Evolutionary conservation across 1,140 invertebrate genomes (phyloP).

Genomic region (Drosophila navojoa): DNA sequence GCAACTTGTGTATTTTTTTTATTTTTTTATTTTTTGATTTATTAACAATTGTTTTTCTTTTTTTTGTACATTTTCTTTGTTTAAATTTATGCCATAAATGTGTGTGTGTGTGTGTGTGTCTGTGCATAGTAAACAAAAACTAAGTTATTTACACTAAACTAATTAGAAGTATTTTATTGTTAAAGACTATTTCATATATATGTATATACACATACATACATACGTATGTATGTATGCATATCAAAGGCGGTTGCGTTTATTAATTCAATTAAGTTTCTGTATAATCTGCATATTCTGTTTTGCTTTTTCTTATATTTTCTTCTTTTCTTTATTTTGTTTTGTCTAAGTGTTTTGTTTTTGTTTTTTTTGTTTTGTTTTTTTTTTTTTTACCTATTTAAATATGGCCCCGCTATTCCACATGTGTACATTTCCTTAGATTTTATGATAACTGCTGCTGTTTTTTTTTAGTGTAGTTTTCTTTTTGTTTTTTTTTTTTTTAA

Average conservation of each 20-base stretch:
- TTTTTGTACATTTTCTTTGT: conserved; percentile 77
- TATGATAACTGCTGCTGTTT: conserved; percentile 70
- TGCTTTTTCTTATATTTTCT: conserved; percentile 43
- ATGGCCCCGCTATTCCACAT: conserved; percentile 84
- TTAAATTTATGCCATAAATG: conserved; percentile 71
- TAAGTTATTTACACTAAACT: conserved; percentile 75
- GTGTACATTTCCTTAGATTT: conserved; percentile 68
- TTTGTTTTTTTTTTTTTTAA: conserved; percentile 19
- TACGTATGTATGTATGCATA: conserved; percentile 53
- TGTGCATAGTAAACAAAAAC: conserved; percentile 76
- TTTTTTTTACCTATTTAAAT: conserved; percentile 80
- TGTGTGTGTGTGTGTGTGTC: conserved; percentile 47
- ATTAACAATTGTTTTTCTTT: conserved; percentile 63
- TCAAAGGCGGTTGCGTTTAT: conserved; percentile 75
- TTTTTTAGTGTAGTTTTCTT: conserved; percentile 24
- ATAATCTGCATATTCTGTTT: conserved; percentile 46
- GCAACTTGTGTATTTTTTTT: conserved; percentile 52
- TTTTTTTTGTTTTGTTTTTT: conserved; percentile 44
- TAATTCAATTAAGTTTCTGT: conserved; percentile 65
- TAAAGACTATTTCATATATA: conserved; percentile 69
- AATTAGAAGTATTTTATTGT: conserved; percentile 57
- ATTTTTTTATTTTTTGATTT: conserved; percentile 63
- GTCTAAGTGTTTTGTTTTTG: conserved; percentile 59
- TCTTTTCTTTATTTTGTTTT: conserved; percentile 40
- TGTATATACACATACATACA: conserved; percentile 44